Evolutionary conservation across 2,888 invertebrate genomes (phyloP).

Genomic region (Eupsilia transversa): DNA sequence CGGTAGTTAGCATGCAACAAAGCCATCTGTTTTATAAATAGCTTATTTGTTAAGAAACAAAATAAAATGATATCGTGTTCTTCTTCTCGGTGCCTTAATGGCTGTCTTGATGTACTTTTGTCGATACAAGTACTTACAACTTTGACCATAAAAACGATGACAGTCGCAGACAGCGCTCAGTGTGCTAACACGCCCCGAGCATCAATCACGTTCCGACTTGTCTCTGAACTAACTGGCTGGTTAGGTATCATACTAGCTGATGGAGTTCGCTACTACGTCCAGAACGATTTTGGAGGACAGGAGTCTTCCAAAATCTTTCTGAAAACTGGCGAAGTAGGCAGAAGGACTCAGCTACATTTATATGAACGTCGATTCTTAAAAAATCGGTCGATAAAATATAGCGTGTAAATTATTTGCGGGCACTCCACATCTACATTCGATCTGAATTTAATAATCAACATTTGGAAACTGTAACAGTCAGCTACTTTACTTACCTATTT

Average conservation of each 20-base stretch:
- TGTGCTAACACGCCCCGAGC: conserved; percentile 25
- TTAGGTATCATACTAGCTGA: not conserved
- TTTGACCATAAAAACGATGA: conserved; percentile 15
- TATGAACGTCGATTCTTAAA: not conserved
- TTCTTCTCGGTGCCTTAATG: not conserved
- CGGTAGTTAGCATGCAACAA: not conserved
- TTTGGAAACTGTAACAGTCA: too few relatives aligned
- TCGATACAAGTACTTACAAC: conserved; percentile 11
- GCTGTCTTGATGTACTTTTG: not conserved
- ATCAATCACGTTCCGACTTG: conserved; percentile 35
- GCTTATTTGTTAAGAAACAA: not conserved
- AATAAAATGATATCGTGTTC: not conserved
- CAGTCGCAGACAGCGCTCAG: conserved; percentile 30
- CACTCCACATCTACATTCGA: too few relatives aligned
- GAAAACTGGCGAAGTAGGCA: too few relatives aligned
- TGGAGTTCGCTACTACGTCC: too few relatives aligned
- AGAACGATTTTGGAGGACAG: too few relatives aligned
- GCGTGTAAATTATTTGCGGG: too few relatives aligned
- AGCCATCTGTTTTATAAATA: not conserved
- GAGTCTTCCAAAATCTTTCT: too few relatives aligned
- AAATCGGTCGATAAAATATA: too few relatives aligned
- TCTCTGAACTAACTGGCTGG: not conserved
- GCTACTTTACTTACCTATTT: not conserved
- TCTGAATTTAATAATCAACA: too few relatives aligned
- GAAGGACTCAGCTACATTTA: not conserved